Evolutionary conservation across 2,113 vertebrate genomes (phyloP).

Genomic region (Argyrosomus japonicus): DNA sequence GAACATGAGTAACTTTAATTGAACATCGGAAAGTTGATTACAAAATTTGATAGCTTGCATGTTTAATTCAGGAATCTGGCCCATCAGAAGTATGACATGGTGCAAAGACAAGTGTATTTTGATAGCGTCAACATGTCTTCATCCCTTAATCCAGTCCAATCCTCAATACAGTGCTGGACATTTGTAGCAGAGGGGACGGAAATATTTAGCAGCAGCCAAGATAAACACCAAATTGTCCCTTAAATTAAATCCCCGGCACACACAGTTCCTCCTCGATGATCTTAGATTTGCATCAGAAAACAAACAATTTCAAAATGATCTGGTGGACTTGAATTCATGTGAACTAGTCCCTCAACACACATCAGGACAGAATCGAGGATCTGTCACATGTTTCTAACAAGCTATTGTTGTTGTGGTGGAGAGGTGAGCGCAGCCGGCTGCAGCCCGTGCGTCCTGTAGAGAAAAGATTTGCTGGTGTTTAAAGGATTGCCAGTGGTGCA

Average conservation of each 20-base stretch:
- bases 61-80: not conserved
- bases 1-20: not conserved
- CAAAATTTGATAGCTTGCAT: not conserved
- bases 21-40: not conserved
- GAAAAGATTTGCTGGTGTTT: slow-evolving; percentile 55
- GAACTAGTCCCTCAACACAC: not conserved
- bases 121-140: slow-evolving; percentile 40
- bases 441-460: not conserved
- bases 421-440: not conserved
- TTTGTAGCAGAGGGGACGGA: slow-evolving; percentile 55
- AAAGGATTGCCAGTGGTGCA: slow-evolving; percentile 66
- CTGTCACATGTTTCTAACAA: not conserved
- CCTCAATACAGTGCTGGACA: slow-evolving; percentile 38
- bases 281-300: slow-evolving; percentile 3
- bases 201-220: slow-evolving; percentile 63
- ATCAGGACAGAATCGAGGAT: not conserved
- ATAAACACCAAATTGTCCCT: slow-evolving; percentile 52
- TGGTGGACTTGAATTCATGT: not conserved
- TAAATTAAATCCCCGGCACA: slow-evolving; percentile 38
- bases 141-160: slow-evolving; percentile 73
- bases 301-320: not conserved
- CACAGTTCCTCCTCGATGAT: slow-evolving; percentile 39
- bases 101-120: not conserved
- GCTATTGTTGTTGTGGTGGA: slow-evolving; percentile 10
- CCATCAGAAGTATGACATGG: not conserved